These are phyloP conservation scores for Congeria kusceri DNA, from an alignment of 2,888 invertebrate species.

Conservation along the genomic window DNA sequence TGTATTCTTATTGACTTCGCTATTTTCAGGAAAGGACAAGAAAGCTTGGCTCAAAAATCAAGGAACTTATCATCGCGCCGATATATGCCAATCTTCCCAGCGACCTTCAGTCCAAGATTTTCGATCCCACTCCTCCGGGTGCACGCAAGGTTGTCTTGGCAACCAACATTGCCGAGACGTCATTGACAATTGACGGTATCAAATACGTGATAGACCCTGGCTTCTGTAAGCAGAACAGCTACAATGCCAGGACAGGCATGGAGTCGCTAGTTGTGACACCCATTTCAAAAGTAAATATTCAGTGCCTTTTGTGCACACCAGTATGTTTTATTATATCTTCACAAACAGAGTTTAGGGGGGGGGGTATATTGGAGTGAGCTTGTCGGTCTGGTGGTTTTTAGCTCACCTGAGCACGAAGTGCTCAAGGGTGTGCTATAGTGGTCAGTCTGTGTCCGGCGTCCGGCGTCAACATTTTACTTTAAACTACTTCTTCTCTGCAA, in stretches of 20 bases:
- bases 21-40: constrained; percentile 94
- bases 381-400: too few species aligned
- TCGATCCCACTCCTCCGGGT: constrained; percentile 98
- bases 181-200: constrained; percentile 99
- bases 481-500: too few species aligned
- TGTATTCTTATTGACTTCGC: too few species aligned
- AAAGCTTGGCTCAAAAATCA: constrained; percentile 96
- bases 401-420: too few species aligned
- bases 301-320: too few species aligned
- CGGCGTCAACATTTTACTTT: too few species aligned
- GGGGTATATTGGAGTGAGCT: too few species aligned
- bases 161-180: constrained; percentile 99
- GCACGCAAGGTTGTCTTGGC: constrained; percentile 98
- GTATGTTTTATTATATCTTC: too few species aligned
- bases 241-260: constrained; percentile 98
- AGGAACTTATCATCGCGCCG: constrained; percentile 96
- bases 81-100: constrained; percentile 99
- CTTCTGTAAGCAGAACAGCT: constrained; percentile 99
- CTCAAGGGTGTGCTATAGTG: too few species aligned
- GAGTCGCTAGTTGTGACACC: constrained; percentile 99
- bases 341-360: too few species aligned
- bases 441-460: too few species aligned
- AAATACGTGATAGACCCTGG: constrained; percentile 99
- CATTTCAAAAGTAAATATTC: constrained; percentile 92
- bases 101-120: constrained; percentile 99